Evolutionary conservation across 2,888 invertebrate genomes (phyloP), one percentile per base, ranked within the genome.

Genomic region (Clitarchus hookeri): DNA sequence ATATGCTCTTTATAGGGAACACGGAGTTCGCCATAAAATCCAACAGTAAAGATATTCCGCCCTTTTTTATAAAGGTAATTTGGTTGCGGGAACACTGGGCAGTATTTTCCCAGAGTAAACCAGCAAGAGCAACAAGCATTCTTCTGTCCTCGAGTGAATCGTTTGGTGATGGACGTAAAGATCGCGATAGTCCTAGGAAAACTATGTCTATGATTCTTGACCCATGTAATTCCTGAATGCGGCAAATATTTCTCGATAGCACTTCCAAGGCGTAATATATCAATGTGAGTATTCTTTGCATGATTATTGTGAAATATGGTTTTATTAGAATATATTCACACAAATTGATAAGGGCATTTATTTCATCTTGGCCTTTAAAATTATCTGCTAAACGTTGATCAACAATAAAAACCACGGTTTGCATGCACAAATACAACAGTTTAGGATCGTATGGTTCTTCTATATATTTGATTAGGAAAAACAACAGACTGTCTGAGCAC

Each of bases 91-190:
- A 19, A 27, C 27, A 36, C 36, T 11, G n/a, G 19, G 44, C 82
- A 82, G 23, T 82, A 27, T 6, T 36, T 82, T 82, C 82, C 82
- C 82, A 82, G 16, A 82, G 27, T 27, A 82, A 82, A 12, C 44
- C 82, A 36, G 82, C 82, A 36, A 82, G 44, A 82, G 19, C 16
- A 36, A 82, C 12, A 36, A 82, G 13, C 36, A 82, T 27, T 36
- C 23, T 27, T 23, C 12, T 26, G 36, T 82, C 82, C 27, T 36
- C 44, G 27, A 82, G 16, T 36, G 82, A 36, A 44, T 82, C 82
- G 44, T 36, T 82, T 36, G 82, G 44, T 44, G 4, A 25, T 12
- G 82, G 82, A 23, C 27, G 8, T 19, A 82, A 12, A 23, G 44
- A 36, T 82, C 82, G 27, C 16, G 36, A 82, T 11, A 26, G 36